Evolutionary conservation across 2,113 vertebrate genomes (phyloP).

Genomic region (Pristiophorus japonicus): DNA sequence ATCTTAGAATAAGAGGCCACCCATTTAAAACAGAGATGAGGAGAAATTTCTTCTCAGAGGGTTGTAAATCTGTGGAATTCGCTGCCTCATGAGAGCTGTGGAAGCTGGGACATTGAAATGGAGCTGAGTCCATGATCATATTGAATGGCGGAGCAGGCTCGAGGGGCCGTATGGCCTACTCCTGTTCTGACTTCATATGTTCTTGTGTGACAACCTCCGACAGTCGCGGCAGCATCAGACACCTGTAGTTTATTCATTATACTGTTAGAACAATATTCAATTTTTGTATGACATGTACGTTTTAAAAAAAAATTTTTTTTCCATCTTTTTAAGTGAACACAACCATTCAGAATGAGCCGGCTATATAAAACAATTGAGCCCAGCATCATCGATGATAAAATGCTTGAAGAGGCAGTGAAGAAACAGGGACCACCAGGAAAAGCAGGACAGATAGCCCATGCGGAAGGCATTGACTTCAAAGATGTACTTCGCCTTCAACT

Average conservation of each 20-base stretch:
- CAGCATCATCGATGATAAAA: conserved; percentile 63
- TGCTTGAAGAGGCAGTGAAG: conserved; percentile 61
- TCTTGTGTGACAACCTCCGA: neutral
- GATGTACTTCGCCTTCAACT: conserved; percentile 65
- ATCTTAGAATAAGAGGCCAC: too few relatives aligned
- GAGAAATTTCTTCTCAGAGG: too few relatives aligned
- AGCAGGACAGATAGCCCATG: conserved; percentile 48
- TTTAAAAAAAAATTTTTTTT: neutral
- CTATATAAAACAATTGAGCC: conserved; percentile 50
- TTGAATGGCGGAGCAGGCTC: too few relatives aligned
- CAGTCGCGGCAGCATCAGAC: neutral
- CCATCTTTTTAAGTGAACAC: conserved; percentile 13
- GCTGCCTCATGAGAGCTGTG: too few relatives aligned
- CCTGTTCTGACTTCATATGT: too few relatives aligned
- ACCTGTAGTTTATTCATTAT: neutral
- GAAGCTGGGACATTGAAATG: too few relatives aligned
- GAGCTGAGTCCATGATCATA: too few relatives aligned
- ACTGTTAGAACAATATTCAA: neutral
- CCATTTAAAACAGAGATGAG: too few relatives aligned
- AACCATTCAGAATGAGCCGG: conserved; percentile 52
- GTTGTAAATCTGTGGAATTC: too few relatives aligned
- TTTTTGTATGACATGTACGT: neutral
- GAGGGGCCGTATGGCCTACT: too few relatives aligned
- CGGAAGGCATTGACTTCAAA: conserved; percentile 56
- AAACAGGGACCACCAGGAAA: conserved; percentile 59